A percentile compares a stretch with the other conserved stretches of the same genome.
phyloP scores from a whole-genome alignment of 2,113 vertebrate species.

The Hemicordylus capensis region DNA sequence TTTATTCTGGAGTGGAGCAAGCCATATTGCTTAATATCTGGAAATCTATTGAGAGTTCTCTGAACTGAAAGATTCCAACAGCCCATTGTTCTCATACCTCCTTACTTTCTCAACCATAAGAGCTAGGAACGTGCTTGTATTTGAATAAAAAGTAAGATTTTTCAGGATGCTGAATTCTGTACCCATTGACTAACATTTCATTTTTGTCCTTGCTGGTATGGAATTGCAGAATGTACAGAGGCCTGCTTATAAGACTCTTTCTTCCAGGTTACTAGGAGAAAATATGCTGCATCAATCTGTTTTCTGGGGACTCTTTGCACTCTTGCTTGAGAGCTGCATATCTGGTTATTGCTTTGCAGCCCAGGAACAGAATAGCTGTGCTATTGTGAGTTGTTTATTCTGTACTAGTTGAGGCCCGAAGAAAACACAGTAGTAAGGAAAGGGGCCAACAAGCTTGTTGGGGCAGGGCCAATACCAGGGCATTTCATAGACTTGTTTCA shows the following conservation, averaged over 20 bases:
- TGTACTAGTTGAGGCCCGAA: constrained; percentile 52
- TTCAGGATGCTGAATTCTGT: background rate
- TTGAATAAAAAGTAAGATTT: background rate
- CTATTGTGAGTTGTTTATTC: constrained; percentile 34
- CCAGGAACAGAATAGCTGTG: background rate
- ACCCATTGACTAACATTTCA: background rate
- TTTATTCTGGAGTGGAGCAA: background rate
- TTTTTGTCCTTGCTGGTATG: background rate
- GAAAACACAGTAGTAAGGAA: constrained; percentile 42
- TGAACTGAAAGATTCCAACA: background rate
- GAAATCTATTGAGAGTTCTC: background rate
- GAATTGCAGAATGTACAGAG: background rate
- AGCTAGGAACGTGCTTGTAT: background rate
- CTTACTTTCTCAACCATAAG: background rate
- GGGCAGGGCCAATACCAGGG: constrained; percentile 48
- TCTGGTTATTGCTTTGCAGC: background rate
- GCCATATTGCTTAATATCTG: background rate
- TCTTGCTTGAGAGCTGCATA: background rate
- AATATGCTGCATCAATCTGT: background rate
- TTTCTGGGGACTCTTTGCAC: background rate
- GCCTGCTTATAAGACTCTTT: background rate
- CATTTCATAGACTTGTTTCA: constrained; percentile 62
- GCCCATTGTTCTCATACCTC: background rate
- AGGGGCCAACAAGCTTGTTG: constrained; percentile 59
- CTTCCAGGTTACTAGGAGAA: constrained; percentile 1